Base-by-base conservation (phyloP, 2,797 vertebrate species). In the Spea hammondii region DNA sequence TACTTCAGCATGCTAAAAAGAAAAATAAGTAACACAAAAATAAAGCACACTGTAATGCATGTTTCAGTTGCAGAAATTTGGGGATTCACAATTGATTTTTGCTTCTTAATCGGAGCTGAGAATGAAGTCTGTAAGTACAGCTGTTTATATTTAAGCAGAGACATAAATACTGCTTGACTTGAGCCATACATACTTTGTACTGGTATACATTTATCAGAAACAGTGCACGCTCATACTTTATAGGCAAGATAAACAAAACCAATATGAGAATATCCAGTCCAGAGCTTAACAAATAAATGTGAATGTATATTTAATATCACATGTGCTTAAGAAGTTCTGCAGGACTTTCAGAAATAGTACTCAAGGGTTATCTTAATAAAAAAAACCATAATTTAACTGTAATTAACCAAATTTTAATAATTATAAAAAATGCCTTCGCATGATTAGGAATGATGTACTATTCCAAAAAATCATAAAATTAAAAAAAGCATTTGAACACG, bases 141-240 rank as follows among this genome's bases (percentile, higher is more conserved):
- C 89, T 92, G 90, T 85, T 90, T 85, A 32, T 87, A 84, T 87
- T 92, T 91, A 91, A 91, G 87, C 83, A 88, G 55, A 90, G 88
- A 90, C 84, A 85, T 86, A 91, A 89, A 90, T 89, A 76, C 64
- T 76, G 74, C 67, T 87, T 74, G 80, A 84, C 80, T 85, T 89
- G 85, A 87, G 83, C 86, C 83, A 75, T 86, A 86, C 88, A 32
- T 32, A 32, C 90, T 92, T 91, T 86, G 88, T 87, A 86, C 81
- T 84, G 86, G 82, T 49, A 82, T 76, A 89, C 88, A 86, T 85
- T 85, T 88, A 88, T 90, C 87, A 88, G 87, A 89, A 92, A 87
- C 86, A 89, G 86, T 86, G 53, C 85, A 83, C 83, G 87, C 81
- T 83, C 70, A 77, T 47, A 83, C 75, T 84, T 72, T 62, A 79